Evolutionary conservation across 2,888 invertebrate genomes (phyloP).

Genomic region (Scaptomyza tumidula): DNA sequence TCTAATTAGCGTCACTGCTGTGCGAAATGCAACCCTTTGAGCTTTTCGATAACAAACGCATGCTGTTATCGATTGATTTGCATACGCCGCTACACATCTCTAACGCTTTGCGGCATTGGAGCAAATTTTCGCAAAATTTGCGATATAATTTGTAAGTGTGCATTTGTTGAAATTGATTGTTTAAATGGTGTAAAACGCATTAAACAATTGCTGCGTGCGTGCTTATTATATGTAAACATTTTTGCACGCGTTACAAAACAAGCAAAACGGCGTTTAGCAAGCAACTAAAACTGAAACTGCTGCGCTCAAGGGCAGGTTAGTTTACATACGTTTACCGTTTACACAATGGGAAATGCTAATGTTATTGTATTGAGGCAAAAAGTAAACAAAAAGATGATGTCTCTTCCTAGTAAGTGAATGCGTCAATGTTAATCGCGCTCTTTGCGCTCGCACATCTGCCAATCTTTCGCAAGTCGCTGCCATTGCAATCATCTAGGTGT

Average conservation of each 20-base stretch:
- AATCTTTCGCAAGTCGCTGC: slow-evolving; percentile 64
- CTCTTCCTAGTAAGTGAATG: slow-evolving; percentile 54
- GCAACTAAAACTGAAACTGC: slow-evolving; percentile 35
- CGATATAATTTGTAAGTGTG: slow-evolving; percentile 49
- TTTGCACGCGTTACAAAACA: slow-evolving; percentile 23
- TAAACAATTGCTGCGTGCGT: slow-evolving; percentile 40
- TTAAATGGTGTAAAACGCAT: slow-evolving; percentile 57
- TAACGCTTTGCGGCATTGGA: slow-evolving; percentile 65
- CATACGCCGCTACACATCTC: slow-evolving; percentile 68
- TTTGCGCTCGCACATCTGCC: slow-evolving; percentile 75
- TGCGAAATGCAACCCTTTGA: slow-evolving; percentile 28
- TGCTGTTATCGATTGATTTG: slow-evolving; percentile 58
- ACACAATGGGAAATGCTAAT: slow-evolving; percentile 31
- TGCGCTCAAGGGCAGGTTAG: slow-evolving; percentile 68
- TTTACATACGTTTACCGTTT: slow-evolving; percentile 51
- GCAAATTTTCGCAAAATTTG: slow-evolving; percentile 63
- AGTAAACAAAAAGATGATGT: slow-evolving; percentile 49
- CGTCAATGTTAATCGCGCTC: slow-evolving; percentile 82
- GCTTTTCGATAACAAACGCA: slow-evolving; percentile 48
- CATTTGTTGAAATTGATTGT: slow-evolving; percentile 40
- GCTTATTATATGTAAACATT: slow-evolving; percentile 38
- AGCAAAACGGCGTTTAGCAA: slow-evolving; percentile 12
- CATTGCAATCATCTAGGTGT: slow-evolving; percentile 71
- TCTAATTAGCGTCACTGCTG: neutral
- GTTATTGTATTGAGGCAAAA: slow-evolving; percentile 18